A percentile compares a stretch with the other conserved stretches of the same genome.
Evolutionary conservation across 2,797 vertebrate genomes (phyloP).

Genomic region (Phrynocephalus forsythii): DNA sequence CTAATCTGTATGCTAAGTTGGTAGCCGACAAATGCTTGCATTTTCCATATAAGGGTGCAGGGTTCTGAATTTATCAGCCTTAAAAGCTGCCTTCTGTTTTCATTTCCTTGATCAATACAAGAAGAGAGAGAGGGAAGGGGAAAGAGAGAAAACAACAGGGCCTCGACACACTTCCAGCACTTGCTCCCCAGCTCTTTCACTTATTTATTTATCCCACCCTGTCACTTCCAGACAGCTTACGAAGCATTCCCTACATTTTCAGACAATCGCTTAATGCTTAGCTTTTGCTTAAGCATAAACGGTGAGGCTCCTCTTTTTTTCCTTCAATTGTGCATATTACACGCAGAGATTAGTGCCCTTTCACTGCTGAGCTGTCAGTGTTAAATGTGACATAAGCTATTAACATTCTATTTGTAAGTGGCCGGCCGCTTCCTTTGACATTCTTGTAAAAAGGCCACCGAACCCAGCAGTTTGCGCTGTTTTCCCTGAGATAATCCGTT

Average conservation of each 20-base stretch:
- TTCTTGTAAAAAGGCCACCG: slow-evolving; percentile 74
- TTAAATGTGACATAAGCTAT: slow-evolving; percentile 85
- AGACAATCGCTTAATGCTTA: slow-evolving; percentile 77
- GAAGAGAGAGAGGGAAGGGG: neutral
- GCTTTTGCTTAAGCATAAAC: slow-evolving; percentile 80
- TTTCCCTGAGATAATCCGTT: slow-evolving; percentile 70
- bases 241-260: slow-evolving; percentile 78
- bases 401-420: slow-evolving; percentile 89
- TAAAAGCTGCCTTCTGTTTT: slow-evolving; percentile 57
- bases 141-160: neutral
- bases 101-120: slow-evolving; percentile 54
- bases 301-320: slow-evolving; percentile 74
- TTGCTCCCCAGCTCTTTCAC: neutral
- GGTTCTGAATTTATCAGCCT: slow-evolving; percentile 14
- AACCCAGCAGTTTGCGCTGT: slow-evolving; percentile 67
- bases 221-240: slow-evolving; percentile 67
- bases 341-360: slow-evolving; percentile 86
- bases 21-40: neutral
- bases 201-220: slow-evolving; percentile 29
- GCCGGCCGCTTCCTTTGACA: slow-evolving; percentile 75
- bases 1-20: slow-evolving; percentile 46
- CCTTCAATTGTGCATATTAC: slow-evolving; percentile 83
- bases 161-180: neutral
- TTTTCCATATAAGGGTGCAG: slow-evolving; percentile 35
- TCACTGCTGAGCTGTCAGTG: slow-evolving; percentile 84